Percentiles rank a stretch among this genome's conserved stretches.
phyloP scores from a whole-genome alignment of 1,140 invertebrate species.

The Platorchestia sp. region DNA sequence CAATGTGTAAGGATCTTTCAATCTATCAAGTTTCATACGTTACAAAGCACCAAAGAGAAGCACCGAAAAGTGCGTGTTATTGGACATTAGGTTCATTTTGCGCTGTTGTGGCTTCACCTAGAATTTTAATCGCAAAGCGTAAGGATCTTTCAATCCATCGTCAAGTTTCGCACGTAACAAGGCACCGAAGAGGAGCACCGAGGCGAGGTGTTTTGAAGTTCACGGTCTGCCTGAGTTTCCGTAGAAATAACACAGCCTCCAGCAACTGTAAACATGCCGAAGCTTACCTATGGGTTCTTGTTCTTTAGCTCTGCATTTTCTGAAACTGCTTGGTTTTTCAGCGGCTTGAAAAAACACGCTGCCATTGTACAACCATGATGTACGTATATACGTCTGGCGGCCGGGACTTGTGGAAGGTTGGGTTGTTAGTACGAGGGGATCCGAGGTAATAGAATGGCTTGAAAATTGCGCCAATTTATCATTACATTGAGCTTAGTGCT shows the following conservation, averaged over 20 bases:
- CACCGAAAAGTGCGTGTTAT: no score
- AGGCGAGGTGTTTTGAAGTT: not conserved
- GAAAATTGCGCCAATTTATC: not conserved
- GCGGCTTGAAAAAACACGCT: not conserved
- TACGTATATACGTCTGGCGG: not conserved
- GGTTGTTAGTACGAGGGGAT: not conserved
- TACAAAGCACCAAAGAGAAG: no score
- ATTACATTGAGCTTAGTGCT: not conserved
- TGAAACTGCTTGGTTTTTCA: not conserved
- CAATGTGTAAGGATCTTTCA: no score
- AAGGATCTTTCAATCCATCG: not conserved
- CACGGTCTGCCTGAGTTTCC: not conserved
- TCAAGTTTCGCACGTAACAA: not conserved
- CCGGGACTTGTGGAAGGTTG: not conserved
- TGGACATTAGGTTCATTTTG: constrained; percentile 24
- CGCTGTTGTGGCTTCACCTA: no score
- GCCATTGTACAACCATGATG: not conserved
- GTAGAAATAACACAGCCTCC: not conserved
- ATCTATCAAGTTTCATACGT: no score
- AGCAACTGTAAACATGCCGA: not conserved
- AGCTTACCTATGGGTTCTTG: not conserved
- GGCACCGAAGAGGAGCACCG: not conserved
- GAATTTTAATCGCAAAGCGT: not conserved
- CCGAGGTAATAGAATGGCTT: not conserved
- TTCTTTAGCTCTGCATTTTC: not conserved